Base-by-base conservation (phyloP, 2,113 vertebrate species). In the Periophthalmus modestus region DNA sequence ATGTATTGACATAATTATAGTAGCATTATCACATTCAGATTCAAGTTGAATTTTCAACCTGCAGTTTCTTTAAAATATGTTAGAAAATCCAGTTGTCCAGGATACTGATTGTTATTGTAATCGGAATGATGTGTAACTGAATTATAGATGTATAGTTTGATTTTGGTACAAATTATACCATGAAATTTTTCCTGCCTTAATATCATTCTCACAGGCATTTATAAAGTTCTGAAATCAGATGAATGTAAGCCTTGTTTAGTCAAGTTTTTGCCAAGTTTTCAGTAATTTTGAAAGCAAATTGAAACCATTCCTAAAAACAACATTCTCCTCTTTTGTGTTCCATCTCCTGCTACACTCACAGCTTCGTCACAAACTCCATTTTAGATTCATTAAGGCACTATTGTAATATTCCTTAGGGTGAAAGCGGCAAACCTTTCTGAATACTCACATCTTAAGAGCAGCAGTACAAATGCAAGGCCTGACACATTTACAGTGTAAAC, bases 311-410 rank as follows among this genome's bases (percentile, higher is more conserved):
- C 24, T 24, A 61, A 34, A 16, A 34, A 28, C 28, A 28, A 3
- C 28, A 28, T 28, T 28, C 13, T 15, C 23, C 11, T 5, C 19
- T 28, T 13, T 28, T 33, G 23, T 14, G 14, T 61, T 61, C 58
- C 14, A 0, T 61, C 24, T 62, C 6, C 28, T 61, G 72, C 62
- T 67, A 18, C 21, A 34, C 39, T 71, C 65, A 23, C 18, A 24
- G 14, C 14, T 0, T n/a, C 67, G 18, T 71, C 59, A 43, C 50
- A 48, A 67, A 15, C 69, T 80, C 68, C 54, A 16, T 50, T 66
- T 65, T 78, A 57, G n/a, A 72, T 59, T 81, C 39, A 69, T 67
- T 89, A 92, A 92, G 91, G 91, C 91, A 92, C 91, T 39, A 69
- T 69, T 79, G 79, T 79, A 70, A 82, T 85, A 86, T 85, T 82